These are phyloP conservation scores for Patella ulyssiponensis DNA, from an alignment of 2,888 invertebrate genomes.

Conservation along the genomic window DNA sequence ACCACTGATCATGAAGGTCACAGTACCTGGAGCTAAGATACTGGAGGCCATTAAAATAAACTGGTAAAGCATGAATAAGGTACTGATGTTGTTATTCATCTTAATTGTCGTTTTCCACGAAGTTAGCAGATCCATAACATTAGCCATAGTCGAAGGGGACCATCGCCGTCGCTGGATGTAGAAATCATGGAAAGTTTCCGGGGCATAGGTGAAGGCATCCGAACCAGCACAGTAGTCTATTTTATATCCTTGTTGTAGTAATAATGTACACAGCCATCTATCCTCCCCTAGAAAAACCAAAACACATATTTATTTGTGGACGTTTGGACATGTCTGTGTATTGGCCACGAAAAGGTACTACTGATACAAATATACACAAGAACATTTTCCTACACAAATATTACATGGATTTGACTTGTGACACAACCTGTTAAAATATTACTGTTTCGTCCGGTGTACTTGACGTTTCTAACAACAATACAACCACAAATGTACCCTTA, in stretches of 20 bases:
- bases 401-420: too few species aligned
- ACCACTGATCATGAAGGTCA: constrained; percentile 85
- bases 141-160: constrained; percentile 67
- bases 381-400: too few species aligned
- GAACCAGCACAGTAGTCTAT: constrained; percentile 67
- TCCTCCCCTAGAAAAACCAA: too few species aligned
- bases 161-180: constrained; percentile 65
- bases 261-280: constrained; percentile 65
- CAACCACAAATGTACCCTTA: not conserved
- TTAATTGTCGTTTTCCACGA: constrained; percentile 51
- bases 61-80: constrained; percentile 58
- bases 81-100: constrained; percentile 61
- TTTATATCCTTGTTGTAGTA: constrained; percentile 63
- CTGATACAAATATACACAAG: too few species aligned
- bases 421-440: too few species aligned
- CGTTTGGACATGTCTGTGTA: too few species aligned
- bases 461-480: too few species aligned
- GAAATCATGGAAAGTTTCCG: constrained; percentile 66
- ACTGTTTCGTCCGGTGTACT: too few species aligned
- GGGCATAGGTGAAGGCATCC: constrained; percentile 63
- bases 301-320: too few species aligned
- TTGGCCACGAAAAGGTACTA: too few species aligned
- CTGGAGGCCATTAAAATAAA: constrained; percentile 51
- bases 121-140: constrained; percentile 61
- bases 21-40: constrained; percentile 54